Conservation (phyloP, 1,140 invertebrate species). For the Scaptomyza montana region DNA sequence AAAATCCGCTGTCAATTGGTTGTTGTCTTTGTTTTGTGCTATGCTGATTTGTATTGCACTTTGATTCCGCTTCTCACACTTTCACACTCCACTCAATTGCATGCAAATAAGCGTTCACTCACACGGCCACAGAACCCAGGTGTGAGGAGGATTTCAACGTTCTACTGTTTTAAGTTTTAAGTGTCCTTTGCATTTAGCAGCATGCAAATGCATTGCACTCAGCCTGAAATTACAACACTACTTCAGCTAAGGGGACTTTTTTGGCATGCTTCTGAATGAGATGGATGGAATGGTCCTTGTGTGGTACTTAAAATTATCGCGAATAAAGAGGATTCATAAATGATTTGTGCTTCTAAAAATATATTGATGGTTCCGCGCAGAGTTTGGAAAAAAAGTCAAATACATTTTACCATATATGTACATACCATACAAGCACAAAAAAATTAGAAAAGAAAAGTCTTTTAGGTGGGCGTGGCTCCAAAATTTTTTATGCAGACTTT, state of each 20-base stretch:
- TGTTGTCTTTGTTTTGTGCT: constrained; percentile 59
- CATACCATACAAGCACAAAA: too few relatives aligned
- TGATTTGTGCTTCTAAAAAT: too few relatives aligned
- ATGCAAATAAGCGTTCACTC: constrained; percentile 61
- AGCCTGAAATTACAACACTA: constrained; percentile 55
- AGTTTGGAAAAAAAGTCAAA: too few relatives aligned
- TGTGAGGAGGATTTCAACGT: constrained; percentile 49
- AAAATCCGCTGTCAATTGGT: constrained; percentile 69
- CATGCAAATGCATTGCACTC: constrained; percentile 74
- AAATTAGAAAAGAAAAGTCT: too few relatives aligned
- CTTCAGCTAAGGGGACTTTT: constrained; percentile 4
- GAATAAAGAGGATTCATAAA: too few relatives aligned
- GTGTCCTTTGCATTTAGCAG: constrained; percentile 64
- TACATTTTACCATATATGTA: too few relatives aligned
- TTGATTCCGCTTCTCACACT: constrained; percentile 47
- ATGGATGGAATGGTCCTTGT: too few relatives aligned
- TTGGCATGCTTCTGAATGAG: not conserved
- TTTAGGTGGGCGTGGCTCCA: too few relatives aligned
- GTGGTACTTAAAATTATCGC: too few relatives aligned
- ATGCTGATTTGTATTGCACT: constrained; percentile 61
- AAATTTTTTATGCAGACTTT: too few relatives aligned
- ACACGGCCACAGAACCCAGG: constrained; percentile 34
- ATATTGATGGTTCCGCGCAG: too few relatives aligned
- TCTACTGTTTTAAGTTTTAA: constrained; percentile 76
- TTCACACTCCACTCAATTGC: constrained; percentile 45